Evolutionary conservation across 2,797 vertebrate genomes (phyloP), one percentile per base, ranked within the genome.

Genomic region (Enteromius argenteus): DNA sequence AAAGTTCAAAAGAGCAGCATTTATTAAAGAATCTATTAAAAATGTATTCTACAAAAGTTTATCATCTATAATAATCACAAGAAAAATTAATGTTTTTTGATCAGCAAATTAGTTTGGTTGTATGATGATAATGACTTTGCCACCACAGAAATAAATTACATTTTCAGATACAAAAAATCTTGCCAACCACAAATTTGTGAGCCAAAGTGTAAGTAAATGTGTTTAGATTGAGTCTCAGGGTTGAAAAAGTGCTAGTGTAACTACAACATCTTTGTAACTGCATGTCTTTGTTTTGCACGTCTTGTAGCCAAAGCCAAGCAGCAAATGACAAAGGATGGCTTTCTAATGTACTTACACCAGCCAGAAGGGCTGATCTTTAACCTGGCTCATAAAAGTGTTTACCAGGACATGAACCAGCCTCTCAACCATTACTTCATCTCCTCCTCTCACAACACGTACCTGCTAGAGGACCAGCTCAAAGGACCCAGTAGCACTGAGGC

Each of bases 391-490:
- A 90, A 87, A 17, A 92, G 91, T 0, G 90, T 99, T 72, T 96
- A 97, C 93, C 98, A 99, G 94, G 97, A 99, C 90, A 99, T 99
- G 98, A 95, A 85, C 37, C 96, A 95, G 58, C 98, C 98, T 0
- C 96, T 99, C 86, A 97, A 93, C 88, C 95, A 98, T 93, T 99
- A 99, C 92, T 96, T 97, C 84, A 97, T 99, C 91, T 99, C 98
- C 2, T 99, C 98, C 64, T 99, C 98, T 0, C 98, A 99, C 93
- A 99, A 99, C 89, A 99, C 98, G 58, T 99, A 99, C 92, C 95
- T 99, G 58, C 93, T 96, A 94, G 96, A 98, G 86, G 98, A 99
- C 91, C 98, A 99, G 94, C 92, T 99, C 53, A 96, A 91, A 10
- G 98, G 98, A 30, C 97, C 97, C 51, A 99, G 98, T 95, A 99